phyloP scores from a whole-genome alignment of 2,888 invertebrate species.

The Pardosa pseudoannulata region DNA sequence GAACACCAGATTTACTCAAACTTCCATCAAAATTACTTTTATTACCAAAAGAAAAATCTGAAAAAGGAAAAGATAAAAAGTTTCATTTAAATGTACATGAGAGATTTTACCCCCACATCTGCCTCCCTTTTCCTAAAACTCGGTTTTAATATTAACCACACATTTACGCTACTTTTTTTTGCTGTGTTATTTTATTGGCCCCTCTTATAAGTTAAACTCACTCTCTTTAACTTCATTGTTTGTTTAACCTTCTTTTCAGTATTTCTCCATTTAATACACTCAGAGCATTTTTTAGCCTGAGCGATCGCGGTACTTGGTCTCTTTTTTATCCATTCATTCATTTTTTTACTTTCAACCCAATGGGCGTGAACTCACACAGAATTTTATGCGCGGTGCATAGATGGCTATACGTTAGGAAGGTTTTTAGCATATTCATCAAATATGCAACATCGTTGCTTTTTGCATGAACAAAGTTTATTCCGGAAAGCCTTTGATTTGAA shows the following conservation, averaged over 20 bases:
- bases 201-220: slow-evolving; percentile 16
- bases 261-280: slow-evolving; percentile 67
- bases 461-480: slow-evolving; percentile 34
- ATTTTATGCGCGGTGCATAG: slow-evolving; percentile 39
- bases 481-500: slow-evolving; percentile 41
- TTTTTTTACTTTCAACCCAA: slow-evolving; percentile 41
- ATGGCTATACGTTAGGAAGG: slow-evolving; percentile 21
- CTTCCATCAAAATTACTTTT: background rate
- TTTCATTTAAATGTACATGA: background rate
- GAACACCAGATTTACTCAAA: background rate
- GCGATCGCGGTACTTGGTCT: slow-evolving; percentile 21
- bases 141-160: slow-evolving; percentile 68
- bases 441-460: slow-evolving; percentile 57
- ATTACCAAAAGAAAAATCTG: background rate
- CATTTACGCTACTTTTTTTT: slow-evolving; percentile 62
- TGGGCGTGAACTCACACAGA: slow-evolving; percentile 45
- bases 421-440: slow-evolving; percentile 68
- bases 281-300: slow-evolving; percentile 56
- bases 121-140: slow-evolving; percentile 16
- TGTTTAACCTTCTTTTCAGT: slow-evolving; percentile 44
- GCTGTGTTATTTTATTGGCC: slow-evolving; percentile 37
- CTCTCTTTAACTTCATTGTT: slow-evolving; percentile 54
- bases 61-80: background rate
- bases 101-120: background rate
- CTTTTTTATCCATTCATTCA: slow-evolving; percentile 11